Base-by-base conservation (phyloP, 2,888 invertebrate species). In the Onthophagus sagittarius region DNA sequence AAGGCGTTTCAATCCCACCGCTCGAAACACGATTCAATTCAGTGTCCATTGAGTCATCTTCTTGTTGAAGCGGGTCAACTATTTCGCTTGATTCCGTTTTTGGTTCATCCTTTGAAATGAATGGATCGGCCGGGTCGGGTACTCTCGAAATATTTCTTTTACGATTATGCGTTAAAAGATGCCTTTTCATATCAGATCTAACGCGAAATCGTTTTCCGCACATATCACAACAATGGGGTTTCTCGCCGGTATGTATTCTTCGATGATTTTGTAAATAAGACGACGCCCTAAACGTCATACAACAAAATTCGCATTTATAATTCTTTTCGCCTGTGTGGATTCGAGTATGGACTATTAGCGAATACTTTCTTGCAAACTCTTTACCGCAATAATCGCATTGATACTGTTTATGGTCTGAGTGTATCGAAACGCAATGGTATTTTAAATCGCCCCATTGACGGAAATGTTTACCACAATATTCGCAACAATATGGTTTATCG, bases 371-470 rank as follows among this genome's bases (percentile, higher is more conserved):
- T 0, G 95, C 94, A 85, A 96, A 96, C 81, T 94, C 93, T 82
- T 96, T 96, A 72, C 92, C 93, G 82, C 96, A 96, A 82, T 92
- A 96, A 81, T 95, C 95, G 83, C 96, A 96, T 81, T 95, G 95
- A 83, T 92, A 94, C 77, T 92, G 90, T 84, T 94, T 94, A 84
- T 93, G 89, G 65, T 91, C 90, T 6, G 94, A 93, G 83, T 96
- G 96, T 76, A 94, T 88, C 2, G 95, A 95, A 33, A 91, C 92
- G 74, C 91, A 90, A 85, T 96, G 96, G 83, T 95, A 95, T 81
- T 94, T 94, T 70, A 96, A 88, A 83, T 96, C 96, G 74, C 95
- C 94, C 93, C 94, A 94, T 83, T 95, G 95, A 0, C 95, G 88
- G 85, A 96, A 96, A 79, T 91, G 89, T 1, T 91, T 89, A 0